Conservation (phyloP, 1,140 invertebrate genomes). For the Drosophila elegans region DNA sequence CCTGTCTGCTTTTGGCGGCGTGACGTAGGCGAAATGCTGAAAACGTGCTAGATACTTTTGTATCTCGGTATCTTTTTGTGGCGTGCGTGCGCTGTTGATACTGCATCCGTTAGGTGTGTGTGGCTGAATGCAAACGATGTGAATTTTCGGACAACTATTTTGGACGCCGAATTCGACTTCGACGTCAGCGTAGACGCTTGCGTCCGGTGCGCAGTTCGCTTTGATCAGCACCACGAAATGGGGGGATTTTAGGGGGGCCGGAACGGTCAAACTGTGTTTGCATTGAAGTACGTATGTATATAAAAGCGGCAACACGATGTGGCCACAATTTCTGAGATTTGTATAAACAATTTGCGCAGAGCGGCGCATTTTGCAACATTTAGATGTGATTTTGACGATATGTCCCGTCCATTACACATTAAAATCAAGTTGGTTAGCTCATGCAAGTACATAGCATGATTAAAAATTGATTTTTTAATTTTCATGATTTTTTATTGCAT, state of each 20-base stretch:
- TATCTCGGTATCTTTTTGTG: constrained; percentile 46
- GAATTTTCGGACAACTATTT: constrained; percentile 69
- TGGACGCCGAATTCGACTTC: constrained; percentile 22
- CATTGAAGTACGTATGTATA: constrained; percentile 33
- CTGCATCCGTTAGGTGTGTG: constrained; percentile 81
- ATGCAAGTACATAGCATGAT: too few species aligned
- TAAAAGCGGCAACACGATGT: constrained; percentile 33
- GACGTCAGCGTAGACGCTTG: constrained; percentile 53
- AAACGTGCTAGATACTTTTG: constrained; percentile 74
- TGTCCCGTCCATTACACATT: background rate
- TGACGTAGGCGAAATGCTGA: constrained; percentile 68
- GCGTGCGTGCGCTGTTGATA: constrained; percentile 48
- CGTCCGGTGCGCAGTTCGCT: constrained; percentile 77
- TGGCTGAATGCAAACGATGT: constrained; percentile 77
- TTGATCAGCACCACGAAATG: constrained; percentile 56
- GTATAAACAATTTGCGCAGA: constrained; percentile 67
- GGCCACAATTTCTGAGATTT: constrained; percentile 53
- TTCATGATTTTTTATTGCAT: background rate
- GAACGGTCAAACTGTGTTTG: constrained; percentile 53
- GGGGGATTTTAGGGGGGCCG: background rate
- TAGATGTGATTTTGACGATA: constrained; percentile 24
- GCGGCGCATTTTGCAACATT: constrained; percentile 39
- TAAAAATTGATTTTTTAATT: background rate
- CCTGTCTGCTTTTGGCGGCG: constrained; percentile 69
- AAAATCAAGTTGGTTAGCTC: background rate